Conservation (phyloP, 2,797 vertebrate species). For the Liparis tanakae region DNA sequence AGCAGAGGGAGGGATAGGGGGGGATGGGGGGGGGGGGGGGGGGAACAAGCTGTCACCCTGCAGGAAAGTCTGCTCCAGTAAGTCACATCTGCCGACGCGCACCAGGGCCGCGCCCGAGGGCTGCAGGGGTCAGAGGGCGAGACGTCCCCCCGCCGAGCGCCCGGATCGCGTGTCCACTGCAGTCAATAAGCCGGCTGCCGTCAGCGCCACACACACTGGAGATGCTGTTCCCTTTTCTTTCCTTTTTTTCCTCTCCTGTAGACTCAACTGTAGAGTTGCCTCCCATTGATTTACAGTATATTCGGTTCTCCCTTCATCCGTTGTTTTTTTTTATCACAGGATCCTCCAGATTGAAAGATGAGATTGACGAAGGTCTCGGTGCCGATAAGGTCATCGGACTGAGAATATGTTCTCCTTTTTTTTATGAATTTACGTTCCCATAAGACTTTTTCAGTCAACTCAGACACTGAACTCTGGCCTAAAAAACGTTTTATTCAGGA, state of each 20-base stretch:
- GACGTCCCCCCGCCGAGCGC: conserved; percentile 64
- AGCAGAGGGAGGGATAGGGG: neutral
- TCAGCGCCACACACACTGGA: conserved; percentile 70
- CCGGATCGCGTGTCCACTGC: conserved; percentile 78
- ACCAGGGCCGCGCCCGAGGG: conserved; percentile 73
- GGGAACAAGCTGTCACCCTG: conserved; percentile 78
- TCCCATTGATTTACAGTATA: conserved; percentile 53
- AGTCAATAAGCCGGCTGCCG: conserved; percentile 79
- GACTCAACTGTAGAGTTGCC: conserved; percentile 33
- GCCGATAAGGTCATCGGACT: conserved; percentile 3
- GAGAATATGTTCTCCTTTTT: neutral
- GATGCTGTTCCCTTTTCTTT: conserved; percentile 52
- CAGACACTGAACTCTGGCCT: too few relatives aligned
- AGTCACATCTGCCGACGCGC: conserved; percentile 79
- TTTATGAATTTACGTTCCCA: neutral
- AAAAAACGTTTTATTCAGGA: too few relatives aligned
- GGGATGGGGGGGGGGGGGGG: neutral
- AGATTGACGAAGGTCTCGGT: conserved; percentile 6
- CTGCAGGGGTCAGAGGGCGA: conserved; percentile 75
- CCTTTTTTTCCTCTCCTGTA: conserved; percentile 38
- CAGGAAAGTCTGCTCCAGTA: conserved; percentile 76
- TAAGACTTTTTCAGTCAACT: neutral
- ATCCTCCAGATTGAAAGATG: neutral
- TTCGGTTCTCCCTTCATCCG: conserved; percentile 10
- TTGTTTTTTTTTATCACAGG: neutral